Evolutionary conservation across 2,888 invertebrate genomes (phyloP).

Genomic region (Candidula unifasciata): DNA sequence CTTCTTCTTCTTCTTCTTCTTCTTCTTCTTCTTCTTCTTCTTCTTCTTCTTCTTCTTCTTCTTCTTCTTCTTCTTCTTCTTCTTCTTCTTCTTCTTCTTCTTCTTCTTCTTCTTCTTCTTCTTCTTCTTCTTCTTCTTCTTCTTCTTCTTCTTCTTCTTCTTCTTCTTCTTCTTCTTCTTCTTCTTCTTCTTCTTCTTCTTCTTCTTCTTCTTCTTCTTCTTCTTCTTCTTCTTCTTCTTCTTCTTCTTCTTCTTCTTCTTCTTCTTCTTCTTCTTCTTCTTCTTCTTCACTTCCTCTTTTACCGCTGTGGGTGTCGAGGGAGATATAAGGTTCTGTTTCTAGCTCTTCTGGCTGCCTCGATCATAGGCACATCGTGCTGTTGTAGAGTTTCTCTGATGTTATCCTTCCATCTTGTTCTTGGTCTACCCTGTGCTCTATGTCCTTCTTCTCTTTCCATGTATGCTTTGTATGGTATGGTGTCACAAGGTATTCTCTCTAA

Average conservation of each 20-base stretch:
- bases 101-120: neutral
- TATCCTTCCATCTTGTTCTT: too few relatives aligned
- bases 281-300: conserved; percentile 24
- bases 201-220: neutral
- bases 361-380: too few relatives aligned
- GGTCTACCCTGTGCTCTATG: too few relatives aligned
- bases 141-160: neutral
- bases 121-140: neutral
- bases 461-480: too few relatives aligned
- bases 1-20: neutral
- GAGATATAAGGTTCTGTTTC: too few relatives aligned
- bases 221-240: neutral
- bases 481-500: too few relatives aligned
- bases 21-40: conserved; percentile 14
- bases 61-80: conserved; percentile 6
- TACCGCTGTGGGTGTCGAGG: too few relatives aligned
- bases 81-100: neutral
- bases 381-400: too few relatives aligned
- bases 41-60: conserved; percentile 16
- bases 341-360: too few relatives aligned
- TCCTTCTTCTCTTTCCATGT: too few relatives aligned
- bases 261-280: conserved; percentile 31
- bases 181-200: conserved; percentile 20
- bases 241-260: conserved; percentile 12
- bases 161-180: neutral